Conservation (phyloP, 2,888 invertebrate species). For the Pterostichus madidus region DNA sequence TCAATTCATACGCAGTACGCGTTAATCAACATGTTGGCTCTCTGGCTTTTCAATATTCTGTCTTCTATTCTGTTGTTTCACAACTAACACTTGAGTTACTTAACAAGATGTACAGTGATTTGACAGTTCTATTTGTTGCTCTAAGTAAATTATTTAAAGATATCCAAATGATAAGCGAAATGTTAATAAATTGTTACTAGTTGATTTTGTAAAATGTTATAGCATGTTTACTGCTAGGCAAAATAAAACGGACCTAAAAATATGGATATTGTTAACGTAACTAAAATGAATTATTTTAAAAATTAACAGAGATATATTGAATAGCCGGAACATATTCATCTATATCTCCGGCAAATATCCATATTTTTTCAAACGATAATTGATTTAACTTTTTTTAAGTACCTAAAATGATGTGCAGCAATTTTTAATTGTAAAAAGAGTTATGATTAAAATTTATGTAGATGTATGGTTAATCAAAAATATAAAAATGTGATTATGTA, state of each 20-base stretch:
- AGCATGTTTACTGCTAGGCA: conserved; percentile 66
- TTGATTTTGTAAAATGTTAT: conserved; percentile 67
- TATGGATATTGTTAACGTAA: conserved; percentile 65
- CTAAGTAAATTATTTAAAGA: conserved; percentile 63
- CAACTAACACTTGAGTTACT: conserved; percentile 4
- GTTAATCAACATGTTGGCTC: conserved; percentile 35
- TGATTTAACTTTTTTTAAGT: conserved; percentile 56
- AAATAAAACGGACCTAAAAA: conserved; percentile 67
- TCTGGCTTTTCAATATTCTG: conserved; percentile 43
- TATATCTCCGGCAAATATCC: conserved; percentile 64
- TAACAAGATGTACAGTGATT: conserved; percentile 47
- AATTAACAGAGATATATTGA: conserved; percentile 61
- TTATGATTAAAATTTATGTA: conserved; percentile 67
- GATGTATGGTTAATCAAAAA: conserved; percentile 67
- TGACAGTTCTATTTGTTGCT: conserved; percentile 53
- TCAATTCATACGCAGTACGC: conserved; percentile 27
- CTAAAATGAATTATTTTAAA: conserved; percentile 63
- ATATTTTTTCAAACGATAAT: conserved; percentile 65
- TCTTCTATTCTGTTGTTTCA: conserved; percentile 12
- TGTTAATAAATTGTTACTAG: conserved; percentile 67
- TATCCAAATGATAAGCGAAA: conserved; percentile 61
- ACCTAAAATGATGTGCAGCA: conserved; percentile 57
- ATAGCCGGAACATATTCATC: conserved; percentile 48
- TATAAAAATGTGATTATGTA: conserved; percentile 67
- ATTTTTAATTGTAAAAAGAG: conserved; percentile 67